Percentiles rank a stretch among this genome's conserved stretches.
Conservation (phyloP, 1,140 invertebrate species). For the Seison nebaliae region DNA sequence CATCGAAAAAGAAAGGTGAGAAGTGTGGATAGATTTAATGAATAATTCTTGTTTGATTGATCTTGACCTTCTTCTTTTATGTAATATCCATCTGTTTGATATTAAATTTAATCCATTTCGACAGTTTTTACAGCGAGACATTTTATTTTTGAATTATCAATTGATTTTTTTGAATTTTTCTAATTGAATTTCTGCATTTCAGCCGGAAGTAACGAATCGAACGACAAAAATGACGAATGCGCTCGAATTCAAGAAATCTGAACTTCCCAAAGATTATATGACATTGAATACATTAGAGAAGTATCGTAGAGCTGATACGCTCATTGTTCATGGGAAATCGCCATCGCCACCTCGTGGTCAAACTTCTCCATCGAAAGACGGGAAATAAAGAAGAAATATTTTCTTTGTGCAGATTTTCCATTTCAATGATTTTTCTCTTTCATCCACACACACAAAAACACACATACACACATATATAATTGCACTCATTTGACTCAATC, state of each 20-base stretch:
- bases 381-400: too few relatives aligned
- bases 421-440: too few relatives aligned
- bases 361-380: too few relatives aligned
- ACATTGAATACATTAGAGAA: constrained; percentile 62
- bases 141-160: not conserved
- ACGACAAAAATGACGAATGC: constrained; percentile 47
- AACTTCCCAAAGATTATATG: constrained; percentile 62
- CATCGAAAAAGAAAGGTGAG: too few relatives aligned
- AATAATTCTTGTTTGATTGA: too few relatives aligned
- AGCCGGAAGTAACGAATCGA: constrained; percentile 27
- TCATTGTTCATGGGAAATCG: too few relatives aligned
- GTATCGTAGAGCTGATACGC: constrained; percentile 63
- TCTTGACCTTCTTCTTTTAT: not conserved
- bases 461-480: too few relatives aligned
- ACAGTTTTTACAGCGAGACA: not conserved
- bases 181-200: constrained; percentile 11
- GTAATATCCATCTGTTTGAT: not conserved
- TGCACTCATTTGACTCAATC: too few relatives aligned
- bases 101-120: not conserved
- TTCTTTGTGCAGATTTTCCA: too few relatives aligned
- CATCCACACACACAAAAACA: too few relatives aligned
- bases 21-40: too few relatives aligned
- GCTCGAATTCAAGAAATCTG: constrained; percentile 63
- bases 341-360: too few relatives aligned
- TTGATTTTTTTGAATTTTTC: not conserved